Evolutionary conservation across 2,888 invertebrate species (phyloP), one percentile per base, ranked within the genome.

Genomic region (Malachius bipustulatus): DNA sequence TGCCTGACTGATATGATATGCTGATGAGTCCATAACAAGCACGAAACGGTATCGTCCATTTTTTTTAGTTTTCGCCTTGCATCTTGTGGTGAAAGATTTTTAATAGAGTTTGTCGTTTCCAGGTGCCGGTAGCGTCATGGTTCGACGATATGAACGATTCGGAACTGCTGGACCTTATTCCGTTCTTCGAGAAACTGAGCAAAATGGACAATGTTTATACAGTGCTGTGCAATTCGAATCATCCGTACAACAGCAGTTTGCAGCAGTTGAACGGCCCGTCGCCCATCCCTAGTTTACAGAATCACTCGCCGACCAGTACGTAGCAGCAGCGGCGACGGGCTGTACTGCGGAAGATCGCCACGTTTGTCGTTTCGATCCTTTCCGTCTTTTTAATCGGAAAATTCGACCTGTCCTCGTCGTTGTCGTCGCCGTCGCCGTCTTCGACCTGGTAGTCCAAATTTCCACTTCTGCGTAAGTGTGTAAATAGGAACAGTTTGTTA

Each of bases 71-170:
- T 32, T 24, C 2, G 4, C 2, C 2, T 16, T 19, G n/a, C 8
- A 31, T 19, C n/a, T 19, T 19, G 24, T 19, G 6, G 24, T n/a
- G n/a, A 19, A 6, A 19, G n/a, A 19, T n/a, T 19, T n/a, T 33
- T 31, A 4, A n/a, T 9, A 16, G 35, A 36, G 14, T 11, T 39
- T 34, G 39, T 37, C 27, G 26, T 42, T 62, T 62, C 2, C 63
- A 87, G 85, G 93, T 98, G 64, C 94, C 97, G 59, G 96, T 98
- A 48, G 88, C 90, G 60, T 96, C 96, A 47, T 98, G 98, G 98
- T 99, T 99, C 69, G 97, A 99, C 68, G 98, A 98, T 67, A 88
- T 89, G 77, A 82, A 83, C 57, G 98, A 98, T 67, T 84, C 88
- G 42, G 97, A 98, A 67, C 75, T 98, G 47, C 73, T 91, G 58